A percentile compares a stretch with the other conserved stretches of the same genome.
These are phyloP conservation scores for Bactericera cockerelli DNA, from an alignment of 1,140 invertebrate species.

Conservation along the genomic window DNA sequence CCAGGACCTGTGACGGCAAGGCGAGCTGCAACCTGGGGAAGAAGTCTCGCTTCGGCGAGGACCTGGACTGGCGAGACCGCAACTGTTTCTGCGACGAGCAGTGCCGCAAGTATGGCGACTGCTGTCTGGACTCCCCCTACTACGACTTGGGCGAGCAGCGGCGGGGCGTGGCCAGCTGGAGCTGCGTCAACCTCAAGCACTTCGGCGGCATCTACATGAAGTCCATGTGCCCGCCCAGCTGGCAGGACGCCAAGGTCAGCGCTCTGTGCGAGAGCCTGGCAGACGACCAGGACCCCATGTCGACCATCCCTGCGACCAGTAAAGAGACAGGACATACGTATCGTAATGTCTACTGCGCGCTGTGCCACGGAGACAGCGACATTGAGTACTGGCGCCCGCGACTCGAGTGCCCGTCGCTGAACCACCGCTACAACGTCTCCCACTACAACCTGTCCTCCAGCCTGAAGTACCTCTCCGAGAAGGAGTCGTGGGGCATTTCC, in stretches of 20 bases:
- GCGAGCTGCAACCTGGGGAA: background rate
- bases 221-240: constrained; percentile 29
- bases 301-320: constrained; percentile 32
- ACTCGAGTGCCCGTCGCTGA: constrained; percentile 29
- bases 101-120: constrained; percentile 35
- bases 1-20: constrained; percentile 4
- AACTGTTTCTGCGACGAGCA: constrained; percentile 35
- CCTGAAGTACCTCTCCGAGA: constrained; percentile 11
- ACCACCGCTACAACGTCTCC: constrained; percentile 14
- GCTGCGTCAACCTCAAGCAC: constrained; percentile 29
- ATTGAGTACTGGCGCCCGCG: constrained; percentile 31
- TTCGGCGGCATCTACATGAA: constrained; percentile 34
- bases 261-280: constrained; percentile 18
- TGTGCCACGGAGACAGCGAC: constrained; percentile 33
- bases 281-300: constrained; percentile 29
- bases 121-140: constrained; percentile 32
- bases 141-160: constrained; percentile 26
- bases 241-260: constrained; percentile 25
- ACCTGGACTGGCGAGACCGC: constrained; percentile 19
- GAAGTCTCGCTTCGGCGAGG: background rate
- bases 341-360: constrained; percentile 38
- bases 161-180: constrained; percentile 21
- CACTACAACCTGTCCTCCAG: constrained; percentile 14
- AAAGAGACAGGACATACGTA: constrained; percentile 33
- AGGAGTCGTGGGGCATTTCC: constrained; percentile 17